Evolutionary conservation across 30 jellyfish, hydroid and myxozoan genomes (phyloP), one percentile per base, ranked within the genome.

Genomic region (Hydra vulgaris): DNA sequence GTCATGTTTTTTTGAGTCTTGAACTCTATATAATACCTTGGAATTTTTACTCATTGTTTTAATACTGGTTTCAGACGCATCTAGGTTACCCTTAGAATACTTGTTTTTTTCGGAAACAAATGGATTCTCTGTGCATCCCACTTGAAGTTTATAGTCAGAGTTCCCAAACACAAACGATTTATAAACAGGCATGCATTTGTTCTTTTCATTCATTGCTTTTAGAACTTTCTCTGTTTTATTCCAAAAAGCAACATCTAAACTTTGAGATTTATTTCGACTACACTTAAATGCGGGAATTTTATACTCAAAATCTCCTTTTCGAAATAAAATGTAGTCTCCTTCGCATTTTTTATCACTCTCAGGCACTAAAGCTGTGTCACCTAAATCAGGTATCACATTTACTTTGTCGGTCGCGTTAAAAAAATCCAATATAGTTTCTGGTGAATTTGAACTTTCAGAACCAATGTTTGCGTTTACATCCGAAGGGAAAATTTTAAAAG

Each of bases 231-330:
- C 25, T 23, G 75, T n/a, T 15, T 68, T 20, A 8, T 68, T 68
- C 75, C 26, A 68, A 68, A 15, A 7, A n/a, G 12, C 15, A 40
- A 40, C 61, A 68, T 15, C 16, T 3, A n/a, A 1, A n/a, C 27
- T 68, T 68, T n/a, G 16, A 26, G 77, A 78, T 0, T 78, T 55
- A 24, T 17, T 78, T 23, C n/a, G 27, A 25, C 20, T 78, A 0
- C 85, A 78, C 54, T 78, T 78, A 15, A 78, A 19, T 8, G 85
- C 61, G 22, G 85, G 85, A 8, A 78, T 78, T 53, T 78, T 78
- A 53, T 53, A 78, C 4, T 55, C 77, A 54, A 78, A 78, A 15
- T 74, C 85, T 22, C 68, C 67, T 22, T 78, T 66, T 24, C 54
- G 61, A 22, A 78, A 18, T 0, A 69, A 19, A 17, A 78, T 55